Percentiles rank a stretch among this genome's conserved stretches.
Conservation (phyloP, 2,113 vertebrate species). For the Galbula dea region DNA sequence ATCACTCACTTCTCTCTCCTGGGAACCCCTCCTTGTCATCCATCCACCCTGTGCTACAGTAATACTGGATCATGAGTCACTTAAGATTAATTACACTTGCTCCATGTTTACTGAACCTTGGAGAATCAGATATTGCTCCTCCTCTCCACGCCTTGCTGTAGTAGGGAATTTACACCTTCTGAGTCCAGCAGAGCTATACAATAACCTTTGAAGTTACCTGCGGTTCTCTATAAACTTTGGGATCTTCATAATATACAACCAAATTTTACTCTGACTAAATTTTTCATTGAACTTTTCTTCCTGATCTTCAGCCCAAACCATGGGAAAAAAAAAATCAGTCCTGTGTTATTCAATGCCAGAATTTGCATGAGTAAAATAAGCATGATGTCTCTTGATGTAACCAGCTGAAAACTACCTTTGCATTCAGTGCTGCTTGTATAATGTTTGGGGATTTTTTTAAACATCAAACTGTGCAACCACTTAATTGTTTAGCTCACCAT, state of each 20-base stretch:
- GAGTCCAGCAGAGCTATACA: background rate
- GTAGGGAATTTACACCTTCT: background rate
- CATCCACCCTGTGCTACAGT: background rate
- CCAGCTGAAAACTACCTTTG: background rate
- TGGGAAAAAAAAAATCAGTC: background rate
- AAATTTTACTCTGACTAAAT: background rate
- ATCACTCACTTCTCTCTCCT: background rate
- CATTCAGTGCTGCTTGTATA: background rate
- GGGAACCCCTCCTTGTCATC: constrained; percentile 7
- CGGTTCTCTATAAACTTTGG: background rate
- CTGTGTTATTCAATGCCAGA: background rate
- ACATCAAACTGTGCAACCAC: background rate
- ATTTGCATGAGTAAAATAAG: background rate
- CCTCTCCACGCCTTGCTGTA: background rate
- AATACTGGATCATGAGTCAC: background rate
- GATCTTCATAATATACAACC: background rate
- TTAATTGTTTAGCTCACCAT: background rate
- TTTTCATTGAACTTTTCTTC: background rate
- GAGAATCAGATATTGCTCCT: background rate
- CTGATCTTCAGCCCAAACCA: background rate
- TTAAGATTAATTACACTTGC: constrained; percentile 42
- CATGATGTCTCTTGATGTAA: background rate
- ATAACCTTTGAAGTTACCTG: background rate
- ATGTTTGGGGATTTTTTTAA: background rate
- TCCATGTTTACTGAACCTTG: background rate